Evolutionary conservation across 2,113 vertebrate genomes (phyloP).

Genomic region (Aegotheles bennettii): DNA sequence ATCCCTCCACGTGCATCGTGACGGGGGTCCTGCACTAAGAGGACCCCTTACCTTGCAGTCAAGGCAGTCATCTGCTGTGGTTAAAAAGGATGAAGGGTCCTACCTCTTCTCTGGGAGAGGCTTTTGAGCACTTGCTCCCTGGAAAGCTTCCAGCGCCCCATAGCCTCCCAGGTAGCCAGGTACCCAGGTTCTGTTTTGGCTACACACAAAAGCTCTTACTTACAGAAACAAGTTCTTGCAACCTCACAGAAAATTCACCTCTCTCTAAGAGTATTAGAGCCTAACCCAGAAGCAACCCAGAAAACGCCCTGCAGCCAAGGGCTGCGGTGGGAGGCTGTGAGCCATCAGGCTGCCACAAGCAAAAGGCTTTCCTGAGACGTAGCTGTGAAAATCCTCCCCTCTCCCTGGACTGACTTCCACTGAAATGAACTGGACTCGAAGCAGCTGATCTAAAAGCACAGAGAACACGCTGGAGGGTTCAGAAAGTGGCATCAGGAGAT

Average conservation of each 20-base stretch:
- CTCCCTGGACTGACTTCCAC: background rate
- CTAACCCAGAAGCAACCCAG: no score
- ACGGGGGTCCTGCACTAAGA: background rate
- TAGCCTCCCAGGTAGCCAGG: background rate
- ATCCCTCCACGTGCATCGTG: rapidly evolving
- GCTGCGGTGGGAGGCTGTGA: background rate
- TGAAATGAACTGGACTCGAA: background rate
- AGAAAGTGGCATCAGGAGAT: background rate
- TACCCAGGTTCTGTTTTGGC: background rate
- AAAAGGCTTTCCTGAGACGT: background rate
- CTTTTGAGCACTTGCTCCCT: rapidly evolving
- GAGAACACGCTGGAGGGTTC: background rate
- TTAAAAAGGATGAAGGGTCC: background rate
- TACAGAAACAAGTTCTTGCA: background rate
- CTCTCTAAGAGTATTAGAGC: background rate
- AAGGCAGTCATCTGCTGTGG: background rate
- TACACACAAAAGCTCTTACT: background rate
- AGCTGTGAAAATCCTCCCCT: background rate
- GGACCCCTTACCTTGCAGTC: background rate
- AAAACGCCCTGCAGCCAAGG: background rate
- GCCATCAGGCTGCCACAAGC: background rate
- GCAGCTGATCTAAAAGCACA: background rate
- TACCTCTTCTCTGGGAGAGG: background rate
- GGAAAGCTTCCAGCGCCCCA: background rate
- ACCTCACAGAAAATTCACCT: background rate